Evolutionary conservation across 2,113 vertebrate species (phyloP).

Genomic region (Rafetus swinhoei): DNA sequence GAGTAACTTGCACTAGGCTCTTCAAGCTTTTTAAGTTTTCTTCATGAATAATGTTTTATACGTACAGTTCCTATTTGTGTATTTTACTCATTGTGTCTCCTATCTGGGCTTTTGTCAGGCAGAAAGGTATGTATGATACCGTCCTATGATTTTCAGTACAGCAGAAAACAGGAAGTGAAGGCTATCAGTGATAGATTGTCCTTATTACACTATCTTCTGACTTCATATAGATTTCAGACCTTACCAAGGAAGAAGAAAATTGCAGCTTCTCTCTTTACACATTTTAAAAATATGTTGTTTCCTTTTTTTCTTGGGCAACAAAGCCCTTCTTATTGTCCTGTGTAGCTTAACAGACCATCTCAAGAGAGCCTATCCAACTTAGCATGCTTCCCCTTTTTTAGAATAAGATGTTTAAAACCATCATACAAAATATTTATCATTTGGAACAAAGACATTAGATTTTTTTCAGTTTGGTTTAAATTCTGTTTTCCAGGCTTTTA

Average conservation of each 20-base stretch:
- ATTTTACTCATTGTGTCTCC: background rate
- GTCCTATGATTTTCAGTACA: background rate
- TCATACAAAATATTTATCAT: constrained; percentile 69
- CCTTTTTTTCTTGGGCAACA: background rate
- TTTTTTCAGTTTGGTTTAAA: constrained; percentile 37
- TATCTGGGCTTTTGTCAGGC: accelerated
- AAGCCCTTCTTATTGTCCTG: background rate
- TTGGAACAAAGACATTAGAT: constrained; percentile 55
- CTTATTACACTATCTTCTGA: accelerated
- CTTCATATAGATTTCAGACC: background rate
- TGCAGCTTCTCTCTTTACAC: background rate
- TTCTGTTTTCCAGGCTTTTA: constrained; percentile 63
- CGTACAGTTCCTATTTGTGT: accelerated
- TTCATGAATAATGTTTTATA: background rate
- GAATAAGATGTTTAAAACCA: constrained; percentile 62
- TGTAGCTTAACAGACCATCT: background rate
- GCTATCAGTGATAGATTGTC: background rate
- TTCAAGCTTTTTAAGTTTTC: accelerated
- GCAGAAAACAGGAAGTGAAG: background rate
- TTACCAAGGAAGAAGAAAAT: background rate
- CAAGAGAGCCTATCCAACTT: background rate
- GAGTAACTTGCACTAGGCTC: background rate
- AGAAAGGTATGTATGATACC: background rate
- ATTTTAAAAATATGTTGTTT: background rate
- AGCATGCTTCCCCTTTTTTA: background rate